phyloP scores from a whole-genome alignment of 2,888 invertebrate genomes.

The Lepidochitona cinerea region DNA sequence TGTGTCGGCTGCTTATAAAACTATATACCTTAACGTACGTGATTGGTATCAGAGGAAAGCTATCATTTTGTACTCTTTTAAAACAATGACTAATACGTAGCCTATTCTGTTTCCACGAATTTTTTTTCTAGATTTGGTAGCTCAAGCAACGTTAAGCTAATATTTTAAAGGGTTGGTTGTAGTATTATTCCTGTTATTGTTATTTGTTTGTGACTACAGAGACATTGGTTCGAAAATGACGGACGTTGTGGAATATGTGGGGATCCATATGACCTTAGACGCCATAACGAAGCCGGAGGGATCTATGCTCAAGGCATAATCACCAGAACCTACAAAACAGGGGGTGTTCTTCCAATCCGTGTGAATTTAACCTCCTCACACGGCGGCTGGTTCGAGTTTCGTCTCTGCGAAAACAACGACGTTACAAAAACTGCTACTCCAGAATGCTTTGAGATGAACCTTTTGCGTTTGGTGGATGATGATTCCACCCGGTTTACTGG shows the following conservation, averaged over 20 bases:
- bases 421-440: slow-evolving; percentile 71
- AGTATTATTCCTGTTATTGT: not conserved
- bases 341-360: slow-evolving; percentile 41
- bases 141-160: no score
- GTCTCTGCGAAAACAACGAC: slow-evolving; percentile 62
- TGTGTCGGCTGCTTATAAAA: no score
- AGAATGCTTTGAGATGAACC: slow-evolving; percentile 73
- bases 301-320: slow-evolving; percentile 43
- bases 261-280: slow-evolving; percentile 77
- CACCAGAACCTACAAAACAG: slow-evolving; percentile 37
- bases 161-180: no score
- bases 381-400: slow-evolving; percentile 50
- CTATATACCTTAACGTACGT: no score
- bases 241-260: slow-evolving; percentile 90
- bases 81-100: no score
- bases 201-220: no score
- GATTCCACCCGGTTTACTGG: not conserved
- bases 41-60: no score
- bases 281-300: slow-evolving; percentile 48
- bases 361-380: slow-evolving; percentile 52
- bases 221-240: not conserved
- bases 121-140: no score
- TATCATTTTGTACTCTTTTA: no score
- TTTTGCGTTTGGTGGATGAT: slow-evolving; percentile 58
- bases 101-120: no score